These are phyloP conservation scores for Zosterops borbonicus DNA, from an alignment of 2,113 vertebrate species.

Conservation along the genomic window DNA sequence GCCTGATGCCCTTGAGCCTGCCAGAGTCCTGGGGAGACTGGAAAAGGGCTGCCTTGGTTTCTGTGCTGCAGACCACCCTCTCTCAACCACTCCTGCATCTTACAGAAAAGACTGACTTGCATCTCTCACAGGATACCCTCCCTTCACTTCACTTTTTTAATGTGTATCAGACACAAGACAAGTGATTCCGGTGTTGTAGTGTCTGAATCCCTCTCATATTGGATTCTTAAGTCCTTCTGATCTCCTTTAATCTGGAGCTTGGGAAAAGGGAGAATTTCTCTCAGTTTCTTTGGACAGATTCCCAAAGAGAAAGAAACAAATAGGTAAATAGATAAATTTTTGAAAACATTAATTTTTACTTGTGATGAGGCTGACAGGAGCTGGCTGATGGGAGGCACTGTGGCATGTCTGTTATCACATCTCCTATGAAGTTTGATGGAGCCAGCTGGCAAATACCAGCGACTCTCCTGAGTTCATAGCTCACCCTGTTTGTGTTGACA, in stretches of 20 bases:
- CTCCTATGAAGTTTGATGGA: not conserved
- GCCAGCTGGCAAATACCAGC: slow-evolving; percentile 50
- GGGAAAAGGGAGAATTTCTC: not conserved
- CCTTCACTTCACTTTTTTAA: not conserved
- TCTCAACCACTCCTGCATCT: not conserved
- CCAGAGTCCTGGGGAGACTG: not conserved
- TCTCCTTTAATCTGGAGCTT: not conserved
- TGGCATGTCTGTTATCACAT: not conserved
- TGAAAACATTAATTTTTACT: not conserved
- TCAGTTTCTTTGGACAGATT: not conserved
- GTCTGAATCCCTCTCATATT: not conserved
- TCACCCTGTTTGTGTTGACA: slow-evolving; percentile 32
- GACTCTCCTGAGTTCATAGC: slow-evolving; percentile 5
- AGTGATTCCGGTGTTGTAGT: not conserved
- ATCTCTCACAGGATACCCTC: not conserved
- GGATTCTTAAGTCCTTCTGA: not conserved
- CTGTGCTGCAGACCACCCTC: not conserved
- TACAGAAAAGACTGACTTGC: not conserved
- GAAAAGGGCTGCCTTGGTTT: not conserved
- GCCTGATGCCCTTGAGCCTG: not conserved
- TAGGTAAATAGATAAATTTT: not conserved
- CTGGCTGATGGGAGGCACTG: not conserved
- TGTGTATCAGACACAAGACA: not conserved
- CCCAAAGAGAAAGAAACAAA: not conserved
- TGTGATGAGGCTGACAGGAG: not conserved